phyloP scores from a whole-genome alignment of 2,113 vertebrate genomes.

The Pongo pygmaeus region DNA sequence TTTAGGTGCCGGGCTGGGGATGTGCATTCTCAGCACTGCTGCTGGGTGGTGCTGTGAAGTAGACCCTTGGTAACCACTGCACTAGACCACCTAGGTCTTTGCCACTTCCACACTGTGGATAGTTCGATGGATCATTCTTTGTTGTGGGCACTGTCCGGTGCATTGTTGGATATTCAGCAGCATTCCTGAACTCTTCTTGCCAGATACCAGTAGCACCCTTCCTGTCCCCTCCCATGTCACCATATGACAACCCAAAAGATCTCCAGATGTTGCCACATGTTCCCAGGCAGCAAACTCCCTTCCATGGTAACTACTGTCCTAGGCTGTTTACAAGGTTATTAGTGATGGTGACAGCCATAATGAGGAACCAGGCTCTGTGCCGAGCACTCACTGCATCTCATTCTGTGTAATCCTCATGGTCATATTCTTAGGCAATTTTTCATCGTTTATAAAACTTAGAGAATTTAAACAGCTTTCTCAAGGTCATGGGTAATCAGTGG shows the following conservation, averaged over 20 bases:
- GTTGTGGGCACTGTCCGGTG: neutral
- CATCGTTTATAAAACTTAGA: neutral
- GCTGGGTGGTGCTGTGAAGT: neutral
- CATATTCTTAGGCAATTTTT: too few relatives aligned
- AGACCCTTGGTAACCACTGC: neutral
- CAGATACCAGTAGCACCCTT: neutral
- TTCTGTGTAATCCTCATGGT: neutral
- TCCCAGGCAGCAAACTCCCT: neutral
- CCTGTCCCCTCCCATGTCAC: fast-evolving
- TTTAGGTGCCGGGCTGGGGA: neutral
- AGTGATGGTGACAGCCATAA: neutral
- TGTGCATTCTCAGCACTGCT: neutral
- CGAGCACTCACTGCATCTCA: fast-evolving
- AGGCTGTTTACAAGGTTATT: too few relatives aligned
- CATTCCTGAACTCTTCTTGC: too few relatives aligned
- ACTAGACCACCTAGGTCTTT: neutral
- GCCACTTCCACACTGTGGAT: neutral
- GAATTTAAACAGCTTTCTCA: neutral
- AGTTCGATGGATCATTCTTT: neutral
- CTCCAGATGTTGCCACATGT: neutral
- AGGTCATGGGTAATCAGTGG: neutral
- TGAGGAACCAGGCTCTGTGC: neutral
- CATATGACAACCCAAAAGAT: neutral
- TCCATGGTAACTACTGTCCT: neutral
- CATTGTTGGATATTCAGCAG: neutral